A percentile compares a stretch with the other conserved stretches of the same genome.
Conservation (phyloP, 2,888 invertebrate genomes). For the Erebia aethiops region DNA sequence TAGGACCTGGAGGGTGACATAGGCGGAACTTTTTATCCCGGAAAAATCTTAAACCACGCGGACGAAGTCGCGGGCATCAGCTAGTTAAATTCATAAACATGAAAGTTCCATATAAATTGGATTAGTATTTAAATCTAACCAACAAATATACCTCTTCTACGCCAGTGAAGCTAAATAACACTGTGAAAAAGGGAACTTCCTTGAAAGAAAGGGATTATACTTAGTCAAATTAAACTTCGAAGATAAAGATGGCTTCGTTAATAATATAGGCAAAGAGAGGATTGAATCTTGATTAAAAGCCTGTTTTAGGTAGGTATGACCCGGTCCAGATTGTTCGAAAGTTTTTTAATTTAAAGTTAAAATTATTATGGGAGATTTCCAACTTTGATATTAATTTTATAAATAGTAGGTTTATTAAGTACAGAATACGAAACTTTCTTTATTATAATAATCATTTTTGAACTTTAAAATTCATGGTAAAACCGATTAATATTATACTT, state of each 20-base stretch:
- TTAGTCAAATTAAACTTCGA: constrained; percentile 29
- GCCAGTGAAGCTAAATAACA: not conserved
- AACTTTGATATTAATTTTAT: constrained; percentile 18
- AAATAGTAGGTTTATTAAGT: not conserved
- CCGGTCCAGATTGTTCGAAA: constrained; percentile 35
- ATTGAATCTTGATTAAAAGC: constrained; percentile 40
- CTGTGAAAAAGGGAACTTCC: not conserved
- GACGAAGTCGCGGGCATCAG: too few species aligned
- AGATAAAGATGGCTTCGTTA: constrained; percentile 26
- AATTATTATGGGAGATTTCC: constrained; percentile 28
- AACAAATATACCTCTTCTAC: too few species aligned
- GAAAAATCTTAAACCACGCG: too few species aligned
- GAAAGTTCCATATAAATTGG: too few species aligned
- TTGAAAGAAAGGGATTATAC: constrained; percentile 1
- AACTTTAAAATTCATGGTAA: too few species aligned
- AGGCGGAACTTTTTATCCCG: too few species aligned
- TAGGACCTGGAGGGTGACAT: too few species aligned
- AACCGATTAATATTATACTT: too few species aligned
- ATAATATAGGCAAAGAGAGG: constrained; percentile 37
- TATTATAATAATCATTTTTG: not conserved
- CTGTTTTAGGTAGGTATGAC: constrained; percentile 28
- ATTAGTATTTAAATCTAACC: too few species aligned
- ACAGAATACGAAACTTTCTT: not conserved
- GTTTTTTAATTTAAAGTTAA: constrained; percentile 37
- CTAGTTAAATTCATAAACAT: too few species aligned